Base-by-base conservation (phyloP, 2,113 vertebrate genomes). In the Ciconia boyciana region DNA sequence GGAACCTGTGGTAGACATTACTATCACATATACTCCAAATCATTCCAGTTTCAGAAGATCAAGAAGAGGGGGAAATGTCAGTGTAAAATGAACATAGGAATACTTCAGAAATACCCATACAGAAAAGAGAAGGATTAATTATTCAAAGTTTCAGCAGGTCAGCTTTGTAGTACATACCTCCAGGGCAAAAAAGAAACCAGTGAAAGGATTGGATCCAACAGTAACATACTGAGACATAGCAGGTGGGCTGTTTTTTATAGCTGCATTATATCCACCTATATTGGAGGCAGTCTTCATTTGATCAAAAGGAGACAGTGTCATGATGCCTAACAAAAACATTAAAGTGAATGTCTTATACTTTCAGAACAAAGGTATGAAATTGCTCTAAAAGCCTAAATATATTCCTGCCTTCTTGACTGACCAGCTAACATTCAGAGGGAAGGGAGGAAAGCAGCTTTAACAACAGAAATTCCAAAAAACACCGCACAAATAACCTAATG, bases 261-360 rank as follows among this genome's bases (percentile, higher is more conserved):
- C 97, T 49, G 99, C 99, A 80, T 99, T 99, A 96, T 99, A 99
- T 61, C 99, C 99, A 36, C 99, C 99, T 81, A 99, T 98, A 92
- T 98, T 97, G 65, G 99, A 99, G n/a, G 99, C 99, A 71, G 99
- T 99, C 98, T 99, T 99, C 99, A 99, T 99, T 97, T 99, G 99
- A 97, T 99, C 99, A 95, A 99, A 99, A 80, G 99, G 99, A 87
- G 98, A 99, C 75, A 99, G 98, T 16, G 99, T 99, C 98, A 99
- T 99, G 57, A 99, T 97, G 85, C 99, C 99, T 99, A 65, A 87
- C 18, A 89, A 87, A 92, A 91, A 94, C 88, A 81, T 89, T 68
- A 51, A 79, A 52, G 34, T 66, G 54, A 71, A 80, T 83, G 68
- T 31, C 74, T 95, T 66, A 82, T 8, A 94, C 44, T 84, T 82